These are phyloP conservation scores for Pseudanteris insignis DNA, from an alignment of 2,888 invertebrate species.

Conservation along the genomic window DNA sequence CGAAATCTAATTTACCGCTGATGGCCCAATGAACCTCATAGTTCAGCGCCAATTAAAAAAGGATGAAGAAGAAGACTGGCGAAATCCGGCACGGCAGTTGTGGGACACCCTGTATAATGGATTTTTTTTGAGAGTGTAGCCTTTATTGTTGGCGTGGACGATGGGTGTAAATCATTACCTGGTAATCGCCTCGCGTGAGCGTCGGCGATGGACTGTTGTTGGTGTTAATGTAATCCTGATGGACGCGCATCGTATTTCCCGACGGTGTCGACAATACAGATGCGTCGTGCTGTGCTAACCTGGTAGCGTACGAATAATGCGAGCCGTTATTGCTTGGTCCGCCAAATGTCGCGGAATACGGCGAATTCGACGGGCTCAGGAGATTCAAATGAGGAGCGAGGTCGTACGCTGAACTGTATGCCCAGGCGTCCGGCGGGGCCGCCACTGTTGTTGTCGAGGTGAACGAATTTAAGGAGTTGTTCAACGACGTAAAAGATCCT, in stretches of 20 bases:
- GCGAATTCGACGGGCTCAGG: conserved; percentile 74
- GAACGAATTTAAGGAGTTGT: conserved; percentile 72
- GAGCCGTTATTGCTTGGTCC: conserved; percentile 61
- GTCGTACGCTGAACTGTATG: conserved; percentile 81
- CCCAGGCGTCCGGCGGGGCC: conserved; percentile 82
- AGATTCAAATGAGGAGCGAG: conserved; percentile 79
- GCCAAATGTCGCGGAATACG: conserved; percentile 72
- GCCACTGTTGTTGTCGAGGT: conserved; percentile 67
- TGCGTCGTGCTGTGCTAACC: conserved; percentile 76
- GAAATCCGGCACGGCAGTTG: no score
- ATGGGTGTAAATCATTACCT: conserved; percentile 14
- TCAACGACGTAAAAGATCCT: conserved; percentile 70
- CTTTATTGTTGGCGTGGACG: not conserved
- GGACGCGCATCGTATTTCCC: conserved; percentile 69
- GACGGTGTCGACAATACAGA: conserved; percentile 74
- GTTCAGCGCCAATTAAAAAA: no score
- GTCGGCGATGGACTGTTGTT: conserved; percentile 74
- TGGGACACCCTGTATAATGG: no score
- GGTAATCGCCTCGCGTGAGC: conserved; percentile 63
- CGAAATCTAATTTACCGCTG: no score
- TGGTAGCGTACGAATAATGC: conserved; percentile 60
- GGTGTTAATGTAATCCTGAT: conserved; percentile 73
- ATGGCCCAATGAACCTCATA: no score
- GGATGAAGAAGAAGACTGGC: no score
- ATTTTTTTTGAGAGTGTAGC: not conserved